Percentiles rank a stretch among this genome's conserved stretches.
phyloP scores from a whole-genome alignment of 2,797 vertebrate genomes.

The Tympanoctomys barrerae region DNA sequence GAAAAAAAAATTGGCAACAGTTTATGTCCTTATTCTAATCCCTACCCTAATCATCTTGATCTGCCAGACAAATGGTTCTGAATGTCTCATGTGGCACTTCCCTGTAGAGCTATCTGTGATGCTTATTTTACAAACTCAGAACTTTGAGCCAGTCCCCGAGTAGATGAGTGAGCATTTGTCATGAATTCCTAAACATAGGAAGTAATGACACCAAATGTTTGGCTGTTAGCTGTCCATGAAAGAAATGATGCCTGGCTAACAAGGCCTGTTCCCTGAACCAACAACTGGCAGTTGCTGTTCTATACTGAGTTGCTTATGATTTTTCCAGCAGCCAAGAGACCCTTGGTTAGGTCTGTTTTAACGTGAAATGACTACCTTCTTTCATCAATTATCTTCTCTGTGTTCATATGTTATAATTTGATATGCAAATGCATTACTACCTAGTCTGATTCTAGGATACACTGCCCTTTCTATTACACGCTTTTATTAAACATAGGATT shows the following conservation, averaged over 20 bases:
- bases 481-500: background rate
- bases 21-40: background rate
- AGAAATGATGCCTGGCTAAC: background rate
- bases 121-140: background rate
- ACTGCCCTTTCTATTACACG: background rate
- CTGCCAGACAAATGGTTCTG: background rate
- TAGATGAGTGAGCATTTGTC: background rate
- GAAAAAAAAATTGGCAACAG: background rate
- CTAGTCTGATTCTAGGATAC: background rate
- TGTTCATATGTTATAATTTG: background rate
- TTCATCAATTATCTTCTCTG: background rate
- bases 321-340: background rate
- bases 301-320: background rate
- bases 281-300: background rate
- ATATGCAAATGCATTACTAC: background rate
- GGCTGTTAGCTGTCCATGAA: background rate
- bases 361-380: background rate
- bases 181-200: background rate
- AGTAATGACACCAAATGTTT: background rate
- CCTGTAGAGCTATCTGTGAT: background rate
- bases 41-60: background rate
- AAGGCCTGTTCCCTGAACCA: background rate
- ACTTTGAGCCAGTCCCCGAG: background rate
- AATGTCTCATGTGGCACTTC: background rate
- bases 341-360: background rate